Evolutionary conservation across 2,888 invertebrate species (phyloP), one percentile per base, ranked within the genome.

Genomic region (Lydus trimaculatus): DNA sequence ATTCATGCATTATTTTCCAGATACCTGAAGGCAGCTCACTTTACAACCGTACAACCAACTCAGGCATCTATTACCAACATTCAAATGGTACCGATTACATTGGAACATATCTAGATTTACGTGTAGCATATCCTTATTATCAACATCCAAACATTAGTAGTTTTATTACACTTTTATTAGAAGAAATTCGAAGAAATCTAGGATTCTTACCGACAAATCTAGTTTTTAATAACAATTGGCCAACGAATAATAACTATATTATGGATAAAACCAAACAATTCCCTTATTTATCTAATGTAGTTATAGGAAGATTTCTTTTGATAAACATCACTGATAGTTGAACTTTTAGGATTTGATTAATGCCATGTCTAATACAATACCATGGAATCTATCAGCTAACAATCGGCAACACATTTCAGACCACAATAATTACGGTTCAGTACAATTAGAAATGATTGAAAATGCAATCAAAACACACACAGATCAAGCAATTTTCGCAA

Each of bases 351-450:
- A 74, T 15, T 69, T 89, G 28, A 82, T 86, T 78, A 64, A 75
- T 5, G 86, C 87, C 25, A 86, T 90, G 72, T 84, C 86, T 3
- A 67, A 81, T 31, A 88, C 89, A 2, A 85, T 89, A 1, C 86
- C 85, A 63, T 90, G 89, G 89, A 86, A 89, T 74, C 79, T 86
- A 1, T 81, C 73, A 9, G 79, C 82, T 25, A 71, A 78, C 13
- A 31, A 67, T 60, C 13, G 65, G 39, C 17, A 60, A 72, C 80
- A 90, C 78, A 76, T 89, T 1, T 82, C 85, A 67, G 80, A 82
- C 1, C 90, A 90, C 78, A 90, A 90, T 75, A 80, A 84, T 61
- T 92, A 91, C 74, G 91, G 90, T 0, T 85, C 87, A 63, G 78
- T 84, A 0, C 81, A 84, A 36, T 71, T 80, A 5, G 33, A 80